Evolutionary conservation across 92 coral and sea anemone species (phyloP), one percentile per base, ranked within the genome.

Genomic region (Diadumene lineata): DNA sequence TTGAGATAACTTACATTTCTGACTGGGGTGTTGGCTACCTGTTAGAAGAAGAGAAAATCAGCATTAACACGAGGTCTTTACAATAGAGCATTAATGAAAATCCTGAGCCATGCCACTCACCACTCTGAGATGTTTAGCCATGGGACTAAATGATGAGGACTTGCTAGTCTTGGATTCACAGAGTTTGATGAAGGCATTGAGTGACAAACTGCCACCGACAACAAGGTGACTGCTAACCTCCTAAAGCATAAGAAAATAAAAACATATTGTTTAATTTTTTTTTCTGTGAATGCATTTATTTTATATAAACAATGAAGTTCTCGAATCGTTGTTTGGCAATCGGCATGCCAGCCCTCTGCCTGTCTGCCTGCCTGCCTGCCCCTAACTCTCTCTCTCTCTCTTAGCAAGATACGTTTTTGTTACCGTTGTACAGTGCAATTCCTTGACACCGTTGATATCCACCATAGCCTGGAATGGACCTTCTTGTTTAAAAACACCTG

Each of bases 181-280:
- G 19, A 85, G 79, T 66, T 78, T 74, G 71, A 88, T 85, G 30
- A 88, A 74, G 16, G 84, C 68, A 31, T 63, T 69, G 15, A 88
- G 86, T 15, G 93, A 61, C 17, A 85, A 55, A 2, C 90, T 86
- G 11, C 84, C 93, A 64, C 93, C 93, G 63, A 88, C 90, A 33
- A 76, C 79, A n/a, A 88, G 53, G 57, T 73, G 73, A 11, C 77
- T 60, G 57, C 78, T 80, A 27, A 86, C 77, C 17, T 66, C 77
- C 93, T 88, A 43, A 15, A 68, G 19, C 21, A 31, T 65, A 50
- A 53, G 11, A 55, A 48, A 11, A 62, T 21, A 38, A 13, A 13
- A 38, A 38, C 7, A 38, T 13, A 13, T 4, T 13, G 48, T 6
- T 38, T 4, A 6, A 38, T 13, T 38, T 13, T 38, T 13, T 38